A percentile compares a stretch with the other conserved stretches of the same genome.
Conservation (phyloP, 2,113 vertebrate species). For the Ginglymostoma cirratum region DNA sequence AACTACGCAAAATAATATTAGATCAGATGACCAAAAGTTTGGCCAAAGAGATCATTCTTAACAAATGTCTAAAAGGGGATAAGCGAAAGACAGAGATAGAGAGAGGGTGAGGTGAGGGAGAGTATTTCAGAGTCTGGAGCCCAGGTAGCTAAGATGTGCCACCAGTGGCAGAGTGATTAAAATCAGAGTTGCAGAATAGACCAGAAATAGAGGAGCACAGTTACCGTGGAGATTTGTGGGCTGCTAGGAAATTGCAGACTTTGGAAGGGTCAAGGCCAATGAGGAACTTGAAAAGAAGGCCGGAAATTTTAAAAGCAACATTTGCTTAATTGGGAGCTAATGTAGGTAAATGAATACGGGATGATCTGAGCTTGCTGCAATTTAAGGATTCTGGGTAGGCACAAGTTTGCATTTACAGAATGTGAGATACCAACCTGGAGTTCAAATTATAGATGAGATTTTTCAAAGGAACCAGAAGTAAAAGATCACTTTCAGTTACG, state of each 20-base stretch:
- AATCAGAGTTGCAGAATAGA: background rate
- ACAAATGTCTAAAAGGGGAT: background rate
- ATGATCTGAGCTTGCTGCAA: no score
- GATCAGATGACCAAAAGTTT: no score
- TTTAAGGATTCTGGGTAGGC: no score
- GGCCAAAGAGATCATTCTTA: background rate
- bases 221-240: background rate
- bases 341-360: no score
- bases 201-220: background rate
- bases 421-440: no score
- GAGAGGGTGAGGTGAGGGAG: background rate
- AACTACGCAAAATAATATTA: background rate
- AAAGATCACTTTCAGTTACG: background rate
- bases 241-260: background rate
- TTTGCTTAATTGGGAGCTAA: no score
- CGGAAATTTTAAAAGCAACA: background rate
- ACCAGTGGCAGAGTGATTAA: background rate
- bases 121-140: background rate
- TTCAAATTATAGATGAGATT: background rate
- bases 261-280: background rate
- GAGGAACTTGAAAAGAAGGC: background rate
- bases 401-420: no score
- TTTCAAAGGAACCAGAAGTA: background rate
- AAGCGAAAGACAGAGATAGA: background rate
- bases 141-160: background rate